Conservation (phyloP, 2,888 invertebrate species). For the Dyspetes luteomarginatus region DNA sequence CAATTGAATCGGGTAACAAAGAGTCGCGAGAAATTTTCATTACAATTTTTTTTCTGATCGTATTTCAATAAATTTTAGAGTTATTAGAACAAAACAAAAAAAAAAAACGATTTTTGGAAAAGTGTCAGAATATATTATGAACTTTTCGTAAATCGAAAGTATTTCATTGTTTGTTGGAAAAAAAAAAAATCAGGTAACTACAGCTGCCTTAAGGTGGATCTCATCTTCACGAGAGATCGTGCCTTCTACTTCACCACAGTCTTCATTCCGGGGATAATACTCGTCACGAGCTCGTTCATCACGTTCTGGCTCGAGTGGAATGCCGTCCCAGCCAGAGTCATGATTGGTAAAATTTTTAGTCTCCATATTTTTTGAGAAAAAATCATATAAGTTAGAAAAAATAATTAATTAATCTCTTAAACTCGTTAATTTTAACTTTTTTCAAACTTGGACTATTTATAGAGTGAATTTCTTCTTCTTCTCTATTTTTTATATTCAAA, state of each 20-base stretch:
- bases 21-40: too few species aligned
- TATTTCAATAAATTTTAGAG: too few species aligned
- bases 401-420: neutral
- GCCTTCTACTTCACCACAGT: conserved; percentile 98
- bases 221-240: conserved; percentile 97
- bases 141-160: conserved; percentile 4
- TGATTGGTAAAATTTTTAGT: conserved; percentile 91
- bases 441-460: too few species aligned
- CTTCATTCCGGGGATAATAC: conserved; percentile 97
- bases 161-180: conserved; percentile 11
- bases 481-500: too few species aligned
- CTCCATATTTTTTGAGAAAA: neutral
- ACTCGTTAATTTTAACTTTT: too few species aligned
- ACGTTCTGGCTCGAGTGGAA: conserved; percentile 99
- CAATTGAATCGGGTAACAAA: neutral
- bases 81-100: neutral
- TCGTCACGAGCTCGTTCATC: conserved; percentile 98
- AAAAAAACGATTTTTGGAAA: neutral
- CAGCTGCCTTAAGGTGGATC: conserved; percentile 97
- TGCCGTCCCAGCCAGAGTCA: conserved; percentile 97
- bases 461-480: too few species aligned
- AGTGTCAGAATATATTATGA: neutral
- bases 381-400: neutral
- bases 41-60: too few species aligned
- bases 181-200: conserved; percentile 90